Percentiles rank a stretch among this genome's conserved stretches.
Conservation (phyloP, 2,888 invertebrate species). For the Papilio demoleus region DNA sequence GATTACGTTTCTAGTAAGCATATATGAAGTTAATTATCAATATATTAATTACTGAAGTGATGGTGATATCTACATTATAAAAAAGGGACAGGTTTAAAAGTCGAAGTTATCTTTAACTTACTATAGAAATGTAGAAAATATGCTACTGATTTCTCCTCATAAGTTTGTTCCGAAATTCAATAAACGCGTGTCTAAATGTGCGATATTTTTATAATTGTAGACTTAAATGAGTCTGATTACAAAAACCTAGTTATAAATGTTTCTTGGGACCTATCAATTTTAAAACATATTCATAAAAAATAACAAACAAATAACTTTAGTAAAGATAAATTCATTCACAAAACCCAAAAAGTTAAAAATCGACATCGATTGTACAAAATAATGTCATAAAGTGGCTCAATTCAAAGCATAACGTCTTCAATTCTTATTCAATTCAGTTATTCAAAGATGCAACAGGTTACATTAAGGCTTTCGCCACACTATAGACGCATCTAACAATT, state of each 20-base stretch:
- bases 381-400: slow-evolving; percentile 16
- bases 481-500: slow-evolving; percentile 74
- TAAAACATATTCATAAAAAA: too few species aligned
- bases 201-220: too few species aligned
- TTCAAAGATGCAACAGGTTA: slow-evolving; percentile 70
- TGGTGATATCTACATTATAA: neutral
- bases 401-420: slow-evolving; percentile 22
- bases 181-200: too few species aligned
- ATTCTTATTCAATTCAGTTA: slow-evolving; percentile 56
- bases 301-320: neutral
- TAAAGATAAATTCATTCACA: neutral
- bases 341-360: slow-evolving; percentile 21
- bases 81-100: too few species aligned
- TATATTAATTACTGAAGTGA: neutral
- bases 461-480: slow-evolving; percentile 72
- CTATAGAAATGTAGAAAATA: too few species aligned
- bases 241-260: too few species aligned
- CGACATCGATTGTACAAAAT: slow-evolving; percentile 8
- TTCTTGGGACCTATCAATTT: too few species aligned
- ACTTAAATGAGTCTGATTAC: too few species aligned
- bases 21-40: too few species aligned
- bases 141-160: too few species aligned
- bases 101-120: too few species aligned
- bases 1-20: neutral
- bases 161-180: too few species aligned